These are phyloP conservation scores for Nematostella vectensis DNA, from an alignment of 92 coral and sea anemone species.

Conservation along the genomic window DNA sequence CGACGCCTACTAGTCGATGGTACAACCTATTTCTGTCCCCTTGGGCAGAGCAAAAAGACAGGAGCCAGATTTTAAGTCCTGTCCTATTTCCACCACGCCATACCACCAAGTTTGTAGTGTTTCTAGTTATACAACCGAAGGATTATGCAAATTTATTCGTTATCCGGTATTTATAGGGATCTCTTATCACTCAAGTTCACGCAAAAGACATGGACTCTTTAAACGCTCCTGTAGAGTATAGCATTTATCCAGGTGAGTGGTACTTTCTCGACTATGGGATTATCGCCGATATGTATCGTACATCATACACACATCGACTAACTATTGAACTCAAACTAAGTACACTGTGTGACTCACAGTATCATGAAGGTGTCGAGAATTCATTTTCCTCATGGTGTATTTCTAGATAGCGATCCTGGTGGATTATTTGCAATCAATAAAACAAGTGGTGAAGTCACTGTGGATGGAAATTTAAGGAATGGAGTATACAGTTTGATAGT, in stretches of 20 bases:
- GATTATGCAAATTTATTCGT: too few relatives aligned
- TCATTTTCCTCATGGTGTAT: background rate
- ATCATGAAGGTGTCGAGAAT: background rate
- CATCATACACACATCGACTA: too few relatives aligned
- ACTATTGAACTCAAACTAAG: too few relatives aligned
- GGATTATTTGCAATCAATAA: constrained; percentile 18
- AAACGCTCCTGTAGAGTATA: constrained; percentile 27
- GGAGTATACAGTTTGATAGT: constrained; percentile 14
- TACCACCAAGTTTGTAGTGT: too few relatives aligned
- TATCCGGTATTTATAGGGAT: too few relatives aligned
- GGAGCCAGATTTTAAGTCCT: too few relatives aligned
- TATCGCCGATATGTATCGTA: background rate
- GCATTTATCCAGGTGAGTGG: constrained; percentile 32
- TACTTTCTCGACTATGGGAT: background rate
- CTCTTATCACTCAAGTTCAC: constrained; percentile 22
- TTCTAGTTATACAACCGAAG: too few relatives aligned
- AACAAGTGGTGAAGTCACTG: constrained; percentile 26
- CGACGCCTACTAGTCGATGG: too few relatives aligned
- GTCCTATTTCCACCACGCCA: too few relatives aligned
- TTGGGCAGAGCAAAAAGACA: too few relatives aligned
- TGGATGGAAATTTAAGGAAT: constrained; percentile 11
- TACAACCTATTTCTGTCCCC: too few relatives aligned
- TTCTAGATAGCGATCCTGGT: constrained; percentile 31
- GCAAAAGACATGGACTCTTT: constrained; percentile 35
- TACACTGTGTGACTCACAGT: too few relatives aligned